Evolutionary conservation across 2,888 invertebrate species (phyloP).

Genomic region (Agrochola circellaris): DNA sequence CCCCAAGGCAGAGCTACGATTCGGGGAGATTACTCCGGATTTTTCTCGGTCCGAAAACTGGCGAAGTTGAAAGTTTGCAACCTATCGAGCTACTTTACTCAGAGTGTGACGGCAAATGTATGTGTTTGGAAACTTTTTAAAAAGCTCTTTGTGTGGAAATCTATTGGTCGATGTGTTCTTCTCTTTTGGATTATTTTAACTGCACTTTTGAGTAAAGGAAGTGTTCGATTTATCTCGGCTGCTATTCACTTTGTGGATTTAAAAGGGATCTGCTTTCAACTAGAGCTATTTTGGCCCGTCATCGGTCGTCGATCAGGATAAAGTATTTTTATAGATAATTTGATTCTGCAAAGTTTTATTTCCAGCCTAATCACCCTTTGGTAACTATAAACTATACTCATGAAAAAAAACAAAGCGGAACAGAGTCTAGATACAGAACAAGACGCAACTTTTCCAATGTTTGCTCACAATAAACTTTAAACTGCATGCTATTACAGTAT

Average conservation of each 20-base stretch:
- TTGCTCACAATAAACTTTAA: conserved; percentile 40
- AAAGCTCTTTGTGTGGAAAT: conserved; percentile 66
- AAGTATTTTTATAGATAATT: neutral
- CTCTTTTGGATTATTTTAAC: conserved; percentile 62
- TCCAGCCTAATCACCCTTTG: neutral
- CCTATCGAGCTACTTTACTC: conserved; percentile 69
- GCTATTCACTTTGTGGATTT: conserved; percentile 34
- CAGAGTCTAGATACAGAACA: neutral
- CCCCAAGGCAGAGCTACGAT: conserved; percentile 68
- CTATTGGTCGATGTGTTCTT: conserved; percentile 58
- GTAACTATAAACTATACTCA: neutral
- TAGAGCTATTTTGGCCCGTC: neutral
- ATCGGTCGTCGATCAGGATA: neutral
- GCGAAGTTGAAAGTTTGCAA: conserved; percentile 72
- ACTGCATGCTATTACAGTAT: conserved; percentile 46
- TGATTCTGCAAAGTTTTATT: neutral
- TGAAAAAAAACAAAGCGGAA: neutral
- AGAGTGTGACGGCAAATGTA: conserved; percentile 67
- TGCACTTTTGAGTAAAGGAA: conserved; percentile 51
- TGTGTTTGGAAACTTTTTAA: conserved; percentile 69
- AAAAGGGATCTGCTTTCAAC: conserved; percentile 17
- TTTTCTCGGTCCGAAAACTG: conserved; percentile 69
- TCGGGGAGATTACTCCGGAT: conserved; percentile 72
- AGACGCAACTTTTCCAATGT: conserved; percentile 24
- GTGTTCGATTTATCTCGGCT: conserved; percentile 31